phyloP scores from a whole-genome alignment of 2,797 vertebrate species.

The Cichlasoma orientale region DNA sequence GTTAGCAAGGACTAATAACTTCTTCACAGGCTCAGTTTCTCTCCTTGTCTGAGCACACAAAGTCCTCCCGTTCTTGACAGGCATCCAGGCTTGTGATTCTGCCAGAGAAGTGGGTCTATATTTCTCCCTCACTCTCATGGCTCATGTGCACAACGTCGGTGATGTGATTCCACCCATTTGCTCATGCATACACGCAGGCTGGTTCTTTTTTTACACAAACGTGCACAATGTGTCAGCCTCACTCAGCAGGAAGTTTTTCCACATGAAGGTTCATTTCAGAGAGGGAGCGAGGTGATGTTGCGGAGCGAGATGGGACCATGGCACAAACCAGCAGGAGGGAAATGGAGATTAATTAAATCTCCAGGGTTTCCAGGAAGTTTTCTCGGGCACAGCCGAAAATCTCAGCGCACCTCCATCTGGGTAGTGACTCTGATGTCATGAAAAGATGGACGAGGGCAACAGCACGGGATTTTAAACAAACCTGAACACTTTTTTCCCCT shows the following conservation, averaged over 20 bases:
- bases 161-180: slow-evolving; percentile 35
- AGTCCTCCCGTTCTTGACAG: slow-evolving; percentile 14
- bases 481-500: slow-evolving; percentile 1
- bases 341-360: slow-evolving; percentile 75
- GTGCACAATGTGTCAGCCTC: slow-evolving; percentile 23
- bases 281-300: slow-evolving; percentile 42
- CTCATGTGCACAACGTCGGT: slow-evolving; percentile 21
- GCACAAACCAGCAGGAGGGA: slow-evolving; percentile 52
- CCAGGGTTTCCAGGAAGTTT: slow-evolving; percentile 54
- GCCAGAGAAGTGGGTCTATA: slow-evolving; percentile 28
- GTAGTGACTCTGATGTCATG: slow-evolving; percentile 26
- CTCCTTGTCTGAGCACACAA: slow-evolving; percentile 14
- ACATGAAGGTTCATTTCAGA: slow-evolving; percentile 37
- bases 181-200: slow-evolving; percentile 22
- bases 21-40: slow-evolving; percentile 28
- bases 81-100: slow-evolving; percentile 26
- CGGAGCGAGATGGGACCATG: slow-evolving; percentile 22
- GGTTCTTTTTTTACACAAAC: slow-evolving; percentile 36
- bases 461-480: slow-evolving; percentile 33
- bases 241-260: slow-evolving; percentile 43
- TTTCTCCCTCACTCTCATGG: slow-evolving; percentile 35
- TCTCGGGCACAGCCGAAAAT: slow-evolving; percentile 39
- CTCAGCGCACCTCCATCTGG: slow-evolving; percentile 39
- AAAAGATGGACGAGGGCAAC: slow-evolving; percentile 56
- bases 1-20: slow-evolving; percentile 32